Base-by-base conservation (phyloP, 2,888 invertebrate species). In the Callosobruchus maculatus region DNA sequence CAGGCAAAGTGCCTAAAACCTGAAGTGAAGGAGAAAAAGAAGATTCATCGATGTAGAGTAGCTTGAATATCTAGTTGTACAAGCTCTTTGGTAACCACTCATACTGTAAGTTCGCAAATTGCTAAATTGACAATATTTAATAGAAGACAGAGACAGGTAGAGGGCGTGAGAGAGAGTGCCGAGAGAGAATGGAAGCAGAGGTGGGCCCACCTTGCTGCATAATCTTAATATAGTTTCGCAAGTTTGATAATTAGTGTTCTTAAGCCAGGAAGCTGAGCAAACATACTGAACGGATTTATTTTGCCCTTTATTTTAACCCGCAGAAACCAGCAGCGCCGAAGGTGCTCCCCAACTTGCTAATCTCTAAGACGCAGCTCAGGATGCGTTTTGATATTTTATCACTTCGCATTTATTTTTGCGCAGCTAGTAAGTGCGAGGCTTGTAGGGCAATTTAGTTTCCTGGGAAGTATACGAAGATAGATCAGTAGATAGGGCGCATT, bases 51-150 rank as follows among this genome's bases (percentile, higher is more conserved):
- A n/a, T n/a, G n/a, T n/a, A n/a, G n/a, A n/a, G n/a, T n/a, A n/a
- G n/a, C n/a, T n/a, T n/a, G n/a, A n/a, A 68, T 68, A 69, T 74
- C 70, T 71, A 74, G 74, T 74, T 73, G 71, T 66, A 18, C 49
- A 18, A 49, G 18, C 13, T 49, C 49, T 49, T 49, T 49, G 49
- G 49, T 13, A 49, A 49, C 49, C 49, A 18, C 74, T 74, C 21
- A 21, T 22, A 68, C 21, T 22, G 81, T 83, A 84, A 84, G 83
- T 85, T 85, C 83, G 83, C 84, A 85, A 86, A 87, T 86, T 87
- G 87, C 87, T 86, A 86, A 86, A 87, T 87, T 86, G 87, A 87
- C 86, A 86, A 87, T 87, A 87, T 87, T 87, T 86, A 86, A 86
- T 85, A 83, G 74, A 76, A 76, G 72, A 70, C 30, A 71, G 30